Evolutionary conservation across 2,113 vertebrate species (phyloP).

Genomic region (Grus americana): DNA sequence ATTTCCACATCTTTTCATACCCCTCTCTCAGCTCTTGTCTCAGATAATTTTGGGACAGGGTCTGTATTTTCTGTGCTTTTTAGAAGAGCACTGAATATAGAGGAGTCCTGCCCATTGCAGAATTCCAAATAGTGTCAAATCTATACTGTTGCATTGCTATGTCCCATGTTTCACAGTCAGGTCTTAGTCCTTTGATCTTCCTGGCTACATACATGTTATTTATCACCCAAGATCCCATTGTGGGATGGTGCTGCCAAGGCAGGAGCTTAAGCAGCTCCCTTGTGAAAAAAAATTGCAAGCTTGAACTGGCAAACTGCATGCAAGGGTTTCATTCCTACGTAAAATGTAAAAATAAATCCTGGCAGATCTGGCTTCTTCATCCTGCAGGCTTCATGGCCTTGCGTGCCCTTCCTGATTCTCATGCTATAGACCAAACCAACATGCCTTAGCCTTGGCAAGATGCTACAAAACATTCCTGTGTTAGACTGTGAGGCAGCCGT

Average conservation of each 20-base stretch:
- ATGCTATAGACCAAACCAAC: conserved; percentile 37
- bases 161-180: not conserved
- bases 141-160: not conserved
- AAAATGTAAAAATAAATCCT: not conserved
- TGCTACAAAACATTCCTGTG: conserved; percentile 1
- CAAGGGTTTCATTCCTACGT: not conserved
- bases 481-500: not conserved
- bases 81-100: not conserved
- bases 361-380: not conserved
- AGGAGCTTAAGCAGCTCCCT: not conserved
- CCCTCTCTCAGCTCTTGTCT: not conserved
- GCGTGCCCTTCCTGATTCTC: not conserved
- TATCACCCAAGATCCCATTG: not conserved
- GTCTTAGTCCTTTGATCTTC: not conserved
- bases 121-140: not conserved
- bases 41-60: not conserved
- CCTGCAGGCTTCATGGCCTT: not conserved
- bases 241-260: not conserved
- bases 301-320: not conserved
- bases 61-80: not conserved
- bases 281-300: not conserved
- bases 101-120: not conserved
- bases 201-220: not conserved
- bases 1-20: not conserved
- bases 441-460: conserved; percentile 2